Base-by-base conservation (phyloP, 1,140 invertebrate genomes). In the Plectus sambesii region DNA sequence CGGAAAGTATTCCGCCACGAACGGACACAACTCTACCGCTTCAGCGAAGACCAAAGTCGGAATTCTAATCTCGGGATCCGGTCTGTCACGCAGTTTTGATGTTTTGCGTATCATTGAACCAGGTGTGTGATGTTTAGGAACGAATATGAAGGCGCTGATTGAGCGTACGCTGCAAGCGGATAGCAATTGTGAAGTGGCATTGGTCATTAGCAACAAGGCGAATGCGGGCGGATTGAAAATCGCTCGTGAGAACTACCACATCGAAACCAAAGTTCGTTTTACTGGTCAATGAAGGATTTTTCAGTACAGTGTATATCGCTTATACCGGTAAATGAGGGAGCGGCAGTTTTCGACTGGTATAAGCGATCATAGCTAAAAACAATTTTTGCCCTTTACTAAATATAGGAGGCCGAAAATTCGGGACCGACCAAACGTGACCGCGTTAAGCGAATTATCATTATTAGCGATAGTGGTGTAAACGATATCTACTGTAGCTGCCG, bases 181-280 rank as follows among this genome's bases (percentile, higher is more conserved):
- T 66, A 56, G 78, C 79, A 39, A 81, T 82, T 0, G 82, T 89
- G 69, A 82, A 19, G 53, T 97, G 37, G 81, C 81, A 17, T 68
- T 94, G 5, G 88, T 97, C 0, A 79, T 97, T 44, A 87, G 83
- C 30, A 96, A 96, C 72, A 84, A 82, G 66, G 35, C 55, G 20
- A 48, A 42, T n/a, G 71, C 68, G 22, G 55, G 73, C 1, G 76
- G 73, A 38, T 87, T 87, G 1, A 74, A 81, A 55, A 72, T 84
- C 39, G 92, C 90, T 1, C 63, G 80, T 60, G 73, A n/a, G n/a
- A n/a, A 72, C 38, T 83, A 81, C 30, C 81, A 80, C 1, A 84
- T 96, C 23, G 48, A 59, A 25, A 47, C 61, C 3, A 30, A 50
- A 8, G 51, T 53, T 4, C 49, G 63, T 3, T 47, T 54, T 15